Evolutionary conservation across 2,888 invertebrate species (phyloP).

Genomic region (Frankliniella fusca): DNA sequence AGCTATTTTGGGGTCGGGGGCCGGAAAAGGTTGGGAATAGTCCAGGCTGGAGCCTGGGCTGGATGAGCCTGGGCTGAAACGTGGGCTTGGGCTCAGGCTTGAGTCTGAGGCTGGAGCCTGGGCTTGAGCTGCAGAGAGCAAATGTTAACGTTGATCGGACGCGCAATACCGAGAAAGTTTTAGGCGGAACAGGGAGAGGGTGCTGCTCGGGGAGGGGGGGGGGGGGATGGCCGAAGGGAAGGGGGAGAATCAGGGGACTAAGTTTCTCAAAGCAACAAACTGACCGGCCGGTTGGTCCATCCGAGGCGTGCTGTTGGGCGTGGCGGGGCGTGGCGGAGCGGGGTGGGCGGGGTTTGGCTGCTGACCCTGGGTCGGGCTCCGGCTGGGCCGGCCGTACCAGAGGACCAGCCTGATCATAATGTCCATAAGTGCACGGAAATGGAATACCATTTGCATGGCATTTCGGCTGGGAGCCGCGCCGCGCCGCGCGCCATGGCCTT

Average conservation of each 20-base stretch:
- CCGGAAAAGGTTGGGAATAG: too few species aligned
- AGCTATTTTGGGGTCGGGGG: too few species aligned
- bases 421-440: neutral
- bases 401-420: neutral
- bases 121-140: neutral
- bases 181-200: neutral
- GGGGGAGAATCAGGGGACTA: too few species aligned
- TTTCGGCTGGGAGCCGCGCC: neutral
- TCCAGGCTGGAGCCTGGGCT: too few species aligned
- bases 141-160: neutral
- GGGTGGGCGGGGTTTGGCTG: too few species aligned
- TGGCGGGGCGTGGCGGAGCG: too few species aligned
- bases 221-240: neutral
- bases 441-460: neutral
- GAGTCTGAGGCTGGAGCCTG: too few species aligned
- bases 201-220: neutral
- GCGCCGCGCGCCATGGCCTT: too few species aligned
- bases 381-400: too few species aligned
- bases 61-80: too few species aligned
- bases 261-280: conserved; percentile 5
- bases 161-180: neutral
- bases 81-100: too few species aligned
- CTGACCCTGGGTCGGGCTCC: too few species aligned
- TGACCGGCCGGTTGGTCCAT: neutral
- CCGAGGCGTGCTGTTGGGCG: neutral